Percentiles rank a stretch among this genome's conserved stretches.
phyloP scores from a whole-genome alignment of 1,140 invertebrate genomes.

The Drosophila pandora region DNA sequence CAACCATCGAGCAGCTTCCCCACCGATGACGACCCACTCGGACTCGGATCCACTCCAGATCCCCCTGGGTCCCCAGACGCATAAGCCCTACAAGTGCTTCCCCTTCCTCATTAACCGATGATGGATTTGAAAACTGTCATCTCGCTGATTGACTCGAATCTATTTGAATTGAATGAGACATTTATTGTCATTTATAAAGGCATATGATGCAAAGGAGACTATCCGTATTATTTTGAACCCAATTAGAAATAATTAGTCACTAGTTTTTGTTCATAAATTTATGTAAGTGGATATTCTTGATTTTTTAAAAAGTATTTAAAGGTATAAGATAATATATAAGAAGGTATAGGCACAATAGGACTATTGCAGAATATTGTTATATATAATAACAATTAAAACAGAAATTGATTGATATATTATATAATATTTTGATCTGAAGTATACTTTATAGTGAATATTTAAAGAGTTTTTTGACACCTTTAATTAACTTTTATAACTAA shows the following conservation, averaged over 20 bases:
- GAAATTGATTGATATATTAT: too few relatives aligned
- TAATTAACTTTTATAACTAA: too few relatives aligned
- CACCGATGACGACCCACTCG: conserved; percentile 4
- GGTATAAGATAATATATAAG: too few relatives aligned
- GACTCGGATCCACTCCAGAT: conserved; percentile 5
- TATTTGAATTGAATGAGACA: conserved; percentile 26
- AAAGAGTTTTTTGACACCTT: too few relatives aligned
- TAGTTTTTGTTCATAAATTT: neutral
- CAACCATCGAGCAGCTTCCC: conserved; percentile 4
- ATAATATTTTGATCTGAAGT: too few relatives aligned
- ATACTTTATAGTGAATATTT: too few relatives aligned
- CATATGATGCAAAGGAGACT: conserved; percentile 16
- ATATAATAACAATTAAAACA: too few relatives aligned
- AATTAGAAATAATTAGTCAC: neutral
- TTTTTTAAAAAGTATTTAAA: too few relatives aligned
- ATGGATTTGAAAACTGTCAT: conserved; percentile 50
- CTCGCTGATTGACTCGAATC: conserved; percentile 41
- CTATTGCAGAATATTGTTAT: too few relatives aligned
- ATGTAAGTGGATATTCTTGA: neutral
- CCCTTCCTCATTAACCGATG: conserved; percentile 45
- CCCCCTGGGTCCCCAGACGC: neutral
- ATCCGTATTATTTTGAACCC: conserved; percentile 7
- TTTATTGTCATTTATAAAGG: conserved; percentile 32
- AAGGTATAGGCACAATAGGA: too few relatives aligned
- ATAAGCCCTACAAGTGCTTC: conserved; percentile 51